Base-by-base conservation (phyloP, 2,797 vertebrate genomes). In the Aplochiton taeniatus region DNA sequence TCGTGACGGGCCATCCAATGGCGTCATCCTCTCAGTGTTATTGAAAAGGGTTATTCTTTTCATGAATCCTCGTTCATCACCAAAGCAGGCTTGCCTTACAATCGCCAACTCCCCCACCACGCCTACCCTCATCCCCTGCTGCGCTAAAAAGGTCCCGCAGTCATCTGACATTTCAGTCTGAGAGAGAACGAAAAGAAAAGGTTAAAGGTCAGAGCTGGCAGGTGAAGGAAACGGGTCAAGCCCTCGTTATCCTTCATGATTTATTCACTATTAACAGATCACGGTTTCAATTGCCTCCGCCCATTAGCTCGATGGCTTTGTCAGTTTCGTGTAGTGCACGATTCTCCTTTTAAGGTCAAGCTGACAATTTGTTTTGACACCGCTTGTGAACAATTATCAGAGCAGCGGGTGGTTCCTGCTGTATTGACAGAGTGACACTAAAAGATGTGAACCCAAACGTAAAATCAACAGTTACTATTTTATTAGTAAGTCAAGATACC, bases 111-210 rank as follows among this genome's bases (percentile, higher is more conserved):
- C 31, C 31, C 31, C 31, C 31, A 3, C 31, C 31, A 6, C 31
- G 3, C 6, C 31, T 31, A 31, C 31, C 31, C 59, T 58, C 16
- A 68, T 70, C 59, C 66, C 82, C 85, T 16, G 74, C 71, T 75
- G 80, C 66, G 76, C 65, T 8, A 46, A 54, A 61, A 31, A 31
- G 31, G 57, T 75, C 77, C 59, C 69, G 13, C 0, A 73, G 76
- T 80, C 67, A 78, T 83, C 77, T 90, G 86, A 88, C 86, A 88
- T 89, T 88, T 88, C 70, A 80, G 65, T 78, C 57, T 53, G 64
- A 68, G 64, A 48, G 64, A 77, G 81, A 81, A 41, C n/a, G 20
- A 83, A 84, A 84, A 81, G 76, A 79, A 87, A 88, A 90, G 86
- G 86, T 87, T 81, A 84, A 66, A 81, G 83, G 87, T 81, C 75